Percentiles rank a stretch among this genome's conserved stretches.
Conservation (phyloP, 2,888 invertebrate species). For the Yponomeuta malinellus region DNA sequence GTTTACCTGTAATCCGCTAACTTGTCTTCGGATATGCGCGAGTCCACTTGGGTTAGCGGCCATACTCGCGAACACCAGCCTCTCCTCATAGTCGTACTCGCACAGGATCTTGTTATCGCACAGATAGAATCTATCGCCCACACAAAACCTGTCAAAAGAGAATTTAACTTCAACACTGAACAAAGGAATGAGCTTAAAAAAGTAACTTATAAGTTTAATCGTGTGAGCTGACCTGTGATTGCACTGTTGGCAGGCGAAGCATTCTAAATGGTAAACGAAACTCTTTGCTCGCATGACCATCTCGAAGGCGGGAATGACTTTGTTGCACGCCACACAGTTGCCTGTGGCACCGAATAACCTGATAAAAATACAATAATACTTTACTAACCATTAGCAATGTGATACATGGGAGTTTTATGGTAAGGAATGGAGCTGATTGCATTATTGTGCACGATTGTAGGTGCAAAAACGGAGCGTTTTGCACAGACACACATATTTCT, state of each 20-base stretch:
- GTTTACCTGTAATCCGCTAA: conserved; percentile 80
- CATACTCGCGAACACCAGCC: conserved; percentile 93
- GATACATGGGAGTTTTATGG: conserved; percentile 2
- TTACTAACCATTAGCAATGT: conserved; percentile 7
- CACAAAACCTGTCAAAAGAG: conserved; percentile 86
- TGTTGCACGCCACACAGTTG: conserved; percentile 93
- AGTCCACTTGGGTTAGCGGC: conserved; percentile 90
- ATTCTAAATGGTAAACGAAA: conserved; percentile 95
- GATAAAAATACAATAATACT: conserved; percentile 28
- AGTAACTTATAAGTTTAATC: neutral
- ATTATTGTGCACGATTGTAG: neutral
- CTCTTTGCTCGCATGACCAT: conserved; percentile 96
- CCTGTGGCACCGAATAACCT: conserved; percentile 94
- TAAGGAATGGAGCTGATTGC: neutral
- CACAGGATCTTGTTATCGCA: conserved; percentile 96
- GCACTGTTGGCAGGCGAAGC: conserved; percentile 96
- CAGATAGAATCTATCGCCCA: conserved; percentile 94
- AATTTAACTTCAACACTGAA: conserved; percentile 7
- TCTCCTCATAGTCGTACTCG: conserved; percentile 95
- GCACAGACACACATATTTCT: neutral
- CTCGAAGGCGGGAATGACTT: conserved; percentile 95
- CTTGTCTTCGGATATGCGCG: conserved; percentile 90
- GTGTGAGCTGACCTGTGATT: conserved; percentile 86
- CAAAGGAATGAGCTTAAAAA: neutral
- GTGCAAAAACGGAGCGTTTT: neutral